A percentile compares a stretch with the other conserved stretches of the same genome.
phyloP scores from a whole-genome alignment of 2,113 vertebrate species.

The Ictalurus furcatus region DNA sequence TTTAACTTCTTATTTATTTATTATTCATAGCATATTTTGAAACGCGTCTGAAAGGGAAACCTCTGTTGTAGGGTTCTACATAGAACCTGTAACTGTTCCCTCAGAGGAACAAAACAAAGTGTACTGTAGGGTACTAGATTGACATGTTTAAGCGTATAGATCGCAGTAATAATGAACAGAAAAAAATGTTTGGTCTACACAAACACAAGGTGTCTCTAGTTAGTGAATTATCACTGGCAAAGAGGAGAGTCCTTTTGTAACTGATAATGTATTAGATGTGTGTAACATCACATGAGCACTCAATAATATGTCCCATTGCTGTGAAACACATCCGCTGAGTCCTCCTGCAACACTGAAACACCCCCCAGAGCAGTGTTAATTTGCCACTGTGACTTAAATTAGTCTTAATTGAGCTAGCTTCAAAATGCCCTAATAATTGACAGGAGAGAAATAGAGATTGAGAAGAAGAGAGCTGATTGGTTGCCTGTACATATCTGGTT shows the following conservation, averaged over 20 bases:
- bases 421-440: constrained; percentile 19
- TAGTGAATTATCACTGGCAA: neutral
- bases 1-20: neutral
- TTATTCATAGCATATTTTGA: neutral
- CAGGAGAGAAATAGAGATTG: neutral
- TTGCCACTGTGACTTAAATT: constrained; percentile 18
- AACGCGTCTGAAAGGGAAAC: neutral
- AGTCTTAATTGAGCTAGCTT: constrained; percentile 20
- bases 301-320: too few species aligned
- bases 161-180: neutral
- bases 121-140: neutral
- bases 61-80: neutral
- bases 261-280: constrained; percentile 7
- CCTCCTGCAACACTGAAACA: neutral
- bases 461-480: constrained; percentile 30
- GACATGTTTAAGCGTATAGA: neutral
- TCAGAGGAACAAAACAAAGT: neutral
- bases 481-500: constrained; percentile 21
- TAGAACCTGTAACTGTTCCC: neutral
- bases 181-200: neutral
- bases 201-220: neutral
- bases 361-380: constrained; percentile 12
- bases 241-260: neutral
- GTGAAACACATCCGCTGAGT: neutral
- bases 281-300: neutral